These are phyloP conservation scores for Nemotelus pantherinus DNA, from an alignment of 2,888 invertebrate genomes.

Conservation along the genomic window DNA sequence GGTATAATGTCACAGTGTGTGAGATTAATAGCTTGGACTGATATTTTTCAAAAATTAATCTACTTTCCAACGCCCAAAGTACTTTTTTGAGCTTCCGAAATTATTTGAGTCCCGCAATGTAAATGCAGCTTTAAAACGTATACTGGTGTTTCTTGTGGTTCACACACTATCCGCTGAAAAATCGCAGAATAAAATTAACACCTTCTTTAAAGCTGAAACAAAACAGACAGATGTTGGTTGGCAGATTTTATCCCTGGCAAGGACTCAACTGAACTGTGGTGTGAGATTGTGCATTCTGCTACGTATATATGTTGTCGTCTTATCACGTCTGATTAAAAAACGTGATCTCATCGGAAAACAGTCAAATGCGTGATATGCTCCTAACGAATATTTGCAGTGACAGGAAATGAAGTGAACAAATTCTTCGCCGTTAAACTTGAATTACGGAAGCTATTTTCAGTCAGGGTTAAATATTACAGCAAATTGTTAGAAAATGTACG, in stretches of 20 bases:
- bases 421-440: too few relatives aligned
- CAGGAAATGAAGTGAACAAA: background rate
- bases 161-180: background rate
- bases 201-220: constrained; percentile 3
- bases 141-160: background rate
- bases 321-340: constrained; percentile 44
- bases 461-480: too few relatives aligned
- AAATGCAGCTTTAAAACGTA: background rate
- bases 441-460: too few relatives aligned
- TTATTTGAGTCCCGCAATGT: background rate
- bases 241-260: background rate
- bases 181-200: constrained; percentile 23
- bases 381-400: background rate
- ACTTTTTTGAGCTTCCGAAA: too few relatives aligned
- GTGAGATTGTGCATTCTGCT: background rate
- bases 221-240: background rate
- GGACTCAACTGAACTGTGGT: background rate
- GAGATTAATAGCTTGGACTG: background rate
- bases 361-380: constrained; percentile 4
- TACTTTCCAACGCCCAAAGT: too few relatives aligned
- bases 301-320: constrained; percentile 11
- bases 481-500: too few relatives aligned
- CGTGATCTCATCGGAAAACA: constrained; percentile 41
- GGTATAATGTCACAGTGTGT: background rate
- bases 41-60: too few relatives aligned